Conservation (phyloP, 30 jellyfish, hydroid and myxozoan genomes). For the Aurelia sp. region DNA sequence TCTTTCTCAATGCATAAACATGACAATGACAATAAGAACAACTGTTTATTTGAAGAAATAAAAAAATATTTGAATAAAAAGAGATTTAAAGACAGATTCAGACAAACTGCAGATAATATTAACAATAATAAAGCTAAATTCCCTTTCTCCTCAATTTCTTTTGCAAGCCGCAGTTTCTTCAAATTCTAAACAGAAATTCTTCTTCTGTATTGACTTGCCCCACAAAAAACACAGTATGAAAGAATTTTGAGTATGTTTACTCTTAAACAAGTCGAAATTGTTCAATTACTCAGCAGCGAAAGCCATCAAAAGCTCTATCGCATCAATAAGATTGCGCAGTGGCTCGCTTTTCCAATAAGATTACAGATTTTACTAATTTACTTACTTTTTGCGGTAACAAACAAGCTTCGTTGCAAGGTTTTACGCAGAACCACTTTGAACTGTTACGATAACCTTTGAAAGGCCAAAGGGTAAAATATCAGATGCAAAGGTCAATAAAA, state of each 20-base stretch:
- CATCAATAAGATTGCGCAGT: too few relatives aligned
- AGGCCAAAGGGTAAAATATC: too few relatives aligned
- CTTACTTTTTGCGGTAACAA: too few relatives aligned
- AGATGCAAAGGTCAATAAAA: too few relatives aligned
- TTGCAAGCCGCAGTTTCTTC: slow-evolving; percentile 59
- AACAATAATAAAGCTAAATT: slow-evolving; percentile 62
- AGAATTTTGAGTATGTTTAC: slow-evolving; percentile 38
- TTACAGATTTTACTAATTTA: too few relatives aligned
- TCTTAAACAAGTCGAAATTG: slow-evolving; percentile 29
- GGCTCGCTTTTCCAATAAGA: too few relatives aligned
- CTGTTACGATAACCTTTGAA: too few relatives aligned
- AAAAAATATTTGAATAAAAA: slow-evolving; percentile 31
- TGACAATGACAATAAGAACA: slow-evolving; percentile 51
- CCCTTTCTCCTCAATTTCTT: slow-evolving; percentile 20
- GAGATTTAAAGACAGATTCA: slow-evolving; percentile 44
- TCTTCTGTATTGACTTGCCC: not conserved
- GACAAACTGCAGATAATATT: slow-evolving; percentile 64
- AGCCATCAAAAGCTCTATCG: too few relatives aligned
- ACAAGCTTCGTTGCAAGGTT: too few relatives aligned
- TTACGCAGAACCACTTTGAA: too few relatives aligned
- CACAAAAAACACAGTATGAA: slow-evolving; percentile 39
- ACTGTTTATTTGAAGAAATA: slow-evolving; percentile 55
- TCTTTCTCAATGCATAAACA: not conserved
- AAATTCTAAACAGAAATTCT: too few relatives aligned
- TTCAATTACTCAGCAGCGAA: slow-evolving; percentile 27